A percentile compares a stretch with the other conserved stretches of the same genome.
These are phyloP conservation scores for Pygoscelis adeliae DNA, from an alignment of 2,113 vertebrate genomes.

Conservation along the genomic window DNA sequence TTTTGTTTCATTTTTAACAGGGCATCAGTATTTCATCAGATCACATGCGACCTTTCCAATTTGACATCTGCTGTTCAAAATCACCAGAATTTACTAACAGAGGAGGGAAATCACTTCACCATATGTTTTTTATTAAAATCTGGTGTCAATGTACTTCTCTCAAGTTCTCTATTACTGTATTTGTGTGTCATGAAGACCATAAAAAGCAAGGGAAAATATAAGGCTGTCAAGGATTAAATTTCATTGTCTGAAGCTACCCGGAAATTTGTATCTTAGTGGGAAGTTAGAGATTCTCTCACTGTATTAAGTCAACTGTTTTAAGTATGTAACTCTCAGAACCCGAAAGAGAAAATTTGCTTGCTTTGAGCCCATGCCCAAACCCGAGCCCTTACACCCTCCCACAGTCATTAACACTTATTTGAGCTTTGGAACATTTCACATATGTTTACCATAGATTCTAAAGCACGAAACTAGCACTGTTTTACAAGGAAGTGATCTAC, in stretches of 20 bases:
- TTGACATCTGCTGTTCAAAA: not conserved
- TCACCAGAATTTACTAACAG: constrained; percentile 3
- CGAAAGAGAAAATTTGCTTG: not conserved
- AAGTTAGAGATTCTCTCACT: not conserved
- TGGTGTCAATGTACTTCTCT: not conserved
- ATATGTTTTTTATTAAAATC: not conserved
- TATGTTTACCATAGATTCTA: not conserved
- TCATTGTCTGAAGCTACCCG: not conserved
- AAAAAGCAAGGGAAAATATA: not conserved
- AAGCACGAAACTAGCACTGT: not conserved
- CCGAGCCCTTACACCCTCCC: not conserved
- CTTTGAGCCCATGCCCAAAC: not conserved
- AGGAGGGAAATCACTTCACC: not conserved
- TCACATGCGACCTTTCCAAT: not conserved
- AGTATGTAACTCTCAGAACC: not conserved
- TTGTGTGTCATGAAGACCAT: not conserved
- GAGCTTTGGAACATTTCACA: not conserved
- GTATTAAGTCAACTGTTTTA: not conserved
- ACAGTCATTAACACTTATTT: not conserved
- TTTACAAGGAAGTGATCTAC: not conserved
- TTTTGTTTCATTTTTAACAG: not conserved
- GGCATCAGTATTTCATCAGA: not conserved
- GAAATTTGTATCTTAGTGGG: not conserved
- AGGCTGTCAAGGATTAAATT: not conserved
- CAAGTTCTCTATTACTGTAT: not conserved